phyloP scores from a whole-genome alignment of 2,888 invertebrate genomes.

The Drosophila ezoana region DNA sequence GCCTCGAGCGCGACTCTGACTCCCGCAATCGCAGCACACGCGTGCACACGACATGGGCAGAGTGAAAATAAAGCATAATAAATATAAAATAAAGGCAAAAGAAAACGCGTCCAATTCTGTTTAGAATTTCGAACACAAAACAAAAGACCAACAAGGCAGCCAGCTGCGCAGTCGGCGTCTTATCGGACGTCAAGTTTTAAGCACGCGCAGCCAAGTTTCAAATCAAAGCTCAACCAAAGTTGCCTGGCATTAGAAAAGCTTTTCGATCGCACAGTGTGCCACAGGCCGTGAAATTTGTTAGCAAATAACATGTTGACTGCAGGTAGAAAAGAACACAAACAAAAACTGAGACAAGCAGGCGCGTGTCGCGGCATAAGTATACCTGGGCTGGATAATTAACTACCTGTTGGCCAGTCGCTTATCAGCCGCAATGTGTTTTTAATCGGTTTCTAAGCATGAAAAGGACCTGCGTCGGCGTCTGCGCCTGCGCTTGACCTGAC shows the following conservation, averaged over 20 bases:
- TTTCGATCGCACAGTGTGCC: constrained; percentile 30
- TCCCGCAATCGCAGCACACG: constrained; percentile 34
- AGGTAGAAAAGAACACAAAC: not conserved
- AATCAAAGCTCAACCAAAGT: constrained; percentile 46
- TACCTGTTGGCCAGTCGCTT: constrained; percentile 37
- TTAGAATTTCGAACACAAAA: constrained; percentile 55
- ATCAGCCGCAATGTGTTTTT: constrained; percentile 61
- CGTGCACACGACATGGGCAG: constrained; percentile 20
- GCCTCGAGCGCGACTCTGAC: constrained; percentile 26
- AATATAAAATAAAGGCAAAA: not conserved
- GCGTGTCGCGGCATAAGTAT: constrained; percentile 36
- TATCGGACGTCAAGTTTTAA: constrained; percentile 3
- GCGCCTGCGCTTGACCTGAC: not conserved
- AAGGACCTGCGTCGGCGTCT: constrained; percentile 2
- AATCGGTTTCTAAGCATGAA: constrained; percentile 46
- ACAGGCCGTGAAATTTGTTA: not conserved
- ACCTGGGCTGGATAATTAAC: not conserved
- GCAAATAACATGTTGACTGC: not conserved
- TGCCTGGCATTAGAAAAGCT: constrained; percentile 42
- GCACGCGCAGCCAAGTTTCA: constrained; percentile 56
- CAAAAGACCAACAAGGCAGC: constrained; percentile 27
- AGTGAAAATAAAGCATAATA: not conserved
- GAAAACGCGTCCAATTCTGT: constrained; percentile 22
- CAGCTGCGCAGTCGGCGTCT: constrained; percentile 6
- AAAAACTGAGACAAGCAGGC: constrained; percentile 36